A percentile compares a stretch with the other conserved stretches of the same genome.
phyloP scores from a whole-genome alignment of 2,113 vertebrate species.

The Xenus cinereus region DNA sequence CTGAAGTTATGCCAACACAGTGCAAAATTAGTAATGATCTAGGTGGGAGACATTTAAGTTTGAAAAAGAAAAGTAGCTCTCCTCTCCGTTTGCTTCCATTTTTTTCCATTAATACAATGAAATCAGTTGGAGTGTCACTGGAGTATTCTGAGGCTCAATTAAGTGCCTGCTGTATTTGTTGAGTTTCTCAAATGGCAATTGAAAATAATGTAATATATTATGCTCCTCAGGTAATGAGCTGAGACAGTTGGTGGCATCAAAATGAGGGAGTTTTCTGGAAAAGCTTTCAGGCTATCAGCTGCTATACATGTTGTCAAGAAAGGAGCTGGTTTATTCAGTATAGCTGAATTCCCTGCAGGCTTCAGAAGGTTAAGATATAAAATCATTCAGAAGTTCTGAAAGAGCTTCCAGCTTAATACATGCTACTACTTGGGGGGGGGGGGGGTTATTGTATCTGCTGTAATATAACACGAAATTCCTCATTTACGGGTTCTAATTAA shows the following conservation, averaged over 20 bases:
- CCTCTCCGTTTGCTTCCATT: neutral
- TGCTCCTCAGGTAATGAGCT: neutral
- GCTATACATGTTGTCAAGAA: neutral
- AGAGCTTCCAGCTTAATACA: neutral
- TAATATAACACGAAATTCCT: neutral
- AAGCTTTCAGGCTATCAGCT: neutral
- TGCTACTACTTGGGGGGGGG: neutral
- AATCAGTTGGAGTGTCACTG: neutral
- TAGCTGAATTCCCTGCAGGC: neutral
- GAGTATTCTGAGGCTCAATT: neutral
- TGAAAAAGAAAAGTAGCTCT: neutral
- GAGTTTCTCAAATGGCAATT: neutral
- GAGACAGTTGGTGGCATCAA: neutral
- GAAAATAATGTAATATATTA: neutral
- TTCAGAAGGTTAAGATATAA: neutral
- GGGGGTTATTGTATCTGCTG: neutral
- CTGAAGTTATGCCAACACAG: neutral
- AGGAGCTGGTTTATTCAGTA: neutral
- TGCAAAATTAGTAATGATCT: neutral
- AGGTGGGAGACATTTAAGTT: neutral
- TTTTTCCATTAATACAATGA: neutral
- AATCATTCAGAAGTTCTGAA: neutral
- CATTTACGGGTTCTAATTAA: neutral
- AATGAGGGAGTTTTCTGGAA: neutral
- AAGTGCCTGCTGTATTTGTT: neutral